Evolutionary conservation across 1,140 invertebrate species (phyloP).

Genomic region (Portunus trituberculatus): DNA sequence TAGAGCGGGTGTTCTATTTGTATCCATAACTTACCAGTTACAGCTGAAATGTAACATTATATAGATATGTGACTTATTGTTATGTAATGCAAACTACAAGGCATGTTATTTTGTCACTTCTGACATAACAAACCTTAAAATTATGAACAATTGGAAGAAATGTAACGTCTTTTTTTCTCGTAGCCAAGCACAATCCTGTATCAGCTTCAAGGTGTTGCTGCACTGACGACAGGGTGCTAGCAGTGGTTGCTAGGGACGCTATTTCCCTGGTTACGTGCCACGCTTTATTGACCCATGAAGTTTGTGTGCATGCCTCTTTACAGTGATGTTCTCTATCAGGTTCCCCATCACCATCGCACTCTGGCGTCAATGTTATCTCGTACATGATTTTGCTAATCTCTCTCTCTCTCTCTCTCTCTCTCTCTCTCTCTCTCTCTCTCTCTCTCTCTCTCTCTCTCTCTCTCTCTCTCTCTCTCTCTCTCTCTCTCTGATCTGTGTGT

Average conservation of each 20-base stretch:
- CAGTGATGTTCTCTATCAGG: not conserved
- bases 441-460: too few relatives aligned
- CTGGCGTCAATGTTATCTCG: not conserved
- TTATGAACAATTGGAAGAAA: not conserved
- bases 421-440: too few relatives aligned
- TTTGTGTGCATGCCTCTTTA: not conserved
- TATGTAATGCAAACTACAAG: not conserved
- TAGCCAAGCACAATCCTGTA: not conserved
- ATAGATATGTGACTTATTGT: not conserved
- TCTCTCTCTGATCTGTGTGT: too few relatives aligned
- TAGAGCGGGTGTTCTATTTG: not conserved
- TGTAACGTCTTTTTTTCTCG: not conserved
- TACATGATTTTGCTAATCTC: not conserved
- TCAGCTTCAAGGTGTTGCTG: not conserved
- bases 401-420: not conserved
- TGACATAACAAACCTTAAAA: not conserved
- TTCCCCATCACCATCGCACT: not conserved
- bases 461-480: too few relatives aligned
- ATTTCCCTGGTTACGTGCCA: constrained; percentile 27
- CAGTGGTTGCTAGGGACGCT: constrained; percentile 60
- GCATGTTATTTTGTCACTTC: not conserved
- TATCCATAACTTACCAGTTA: too few relatives aligned
- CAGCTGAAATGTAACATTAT: not conserved
- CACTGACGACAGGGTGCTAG: too few relatives aligned
- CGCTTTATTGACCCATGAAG: not conserved